These are phyloP conservation scores for Listrodromus nycthemerus DNA, from an alignment of 2,888 invertebrate species.

Conservation along the genomic window DNA sequence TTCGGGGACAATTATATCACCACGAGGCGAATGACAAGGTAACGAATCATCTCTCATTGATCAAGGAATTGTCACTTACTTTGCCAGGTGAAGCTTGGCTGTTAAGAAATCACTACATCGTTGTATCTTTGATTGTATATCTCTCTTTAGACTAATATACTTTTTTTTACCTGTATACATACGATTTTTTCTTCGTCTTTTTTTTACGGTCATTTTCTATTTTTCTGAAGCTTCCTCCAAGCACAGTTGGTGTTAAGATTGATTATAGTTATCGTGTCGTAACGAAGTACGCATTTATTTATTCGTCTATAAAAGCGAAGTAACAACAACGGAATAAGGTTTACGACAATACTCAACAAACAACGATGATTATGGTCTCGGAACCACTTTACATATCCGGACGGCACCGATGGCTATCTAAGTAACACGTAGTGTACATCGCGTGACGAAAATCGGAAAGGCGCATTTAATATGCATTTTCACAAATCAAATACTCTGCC, in stretches of 20 bases:
- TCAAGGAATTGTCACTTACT: neutral
- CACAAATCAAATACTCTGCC: too few species aligned
- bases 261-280: neutral
- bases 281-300: neutral
- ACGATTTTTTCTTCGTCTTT: neutral
- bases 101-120: neutral
- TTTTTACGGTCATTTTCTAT: neutral
- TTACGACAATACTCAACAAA: slow-evolving; percentile 29
- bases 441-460: too few species aligned
- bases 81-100: neutral
- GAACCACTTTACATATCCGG: neutral
- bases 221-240: slow-evolving; percentile 1
- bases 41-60: neutral
- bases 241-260: neutral
- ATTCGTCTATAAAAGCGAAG: neutral
- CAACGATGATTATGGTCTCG: slow-evolving; percentile 7
- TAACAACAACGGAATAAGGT: neutral
- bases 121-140: neutral
- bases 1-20: slow-evolving; percentile 48
- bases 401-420: neutral
- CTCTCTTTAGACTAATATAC: neutral
- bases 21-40: slow-evolving; percentile 70
- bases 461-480: too few species aligned
- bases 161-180: slow-evolving; percentile 10
- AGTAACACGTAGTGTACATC: neutral